Evolutionary conservation across 2,113 vertebrate species (phyloP).

Genomic region (Oncorhynchus nerka): DNA sequence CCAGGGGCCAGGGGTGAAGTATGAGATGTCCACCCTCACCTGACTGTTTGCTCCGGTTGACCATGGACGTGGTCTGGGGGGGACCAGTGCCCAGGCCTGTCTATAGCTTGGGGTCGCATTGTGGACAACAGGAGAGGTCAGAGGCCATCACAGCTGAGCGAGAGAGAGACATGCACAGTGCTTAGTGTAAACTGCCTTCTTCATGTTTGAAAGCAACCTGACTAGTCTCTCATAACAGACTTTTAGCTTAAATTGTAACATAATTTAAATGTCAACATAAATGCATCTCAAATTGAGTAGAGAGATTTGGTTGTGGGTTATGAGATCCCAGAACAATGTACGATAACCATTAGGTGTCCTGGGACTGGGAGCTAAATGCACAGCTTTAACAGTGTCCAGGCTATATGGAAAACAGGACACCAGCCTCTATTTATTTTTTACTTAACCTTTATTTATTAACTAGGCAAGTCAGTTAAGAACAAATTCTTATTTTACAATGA

Average conservation of each 20-base stretch:
- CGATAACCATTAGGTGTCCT: conserved; percentile 27
- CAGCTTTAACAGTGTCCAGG: conserved; percentile 11
- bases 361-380: not conserved
- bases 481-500: too few relatives aligned
- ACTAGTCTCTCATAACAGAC: too few relatives aligned
- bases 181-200: not conserved
- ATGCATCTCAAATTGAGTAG: too few relatives aligned
- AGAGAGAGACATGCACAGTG: not conserved
- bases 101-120: not conserved
- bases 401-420: conserved; percentile 42
- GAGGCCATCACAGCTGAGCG: not conserved
- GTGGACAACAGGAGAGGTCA: not conserved
- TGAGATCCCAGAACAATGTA: not conserved
- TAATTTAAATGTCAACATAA: conserved; percentile 8
- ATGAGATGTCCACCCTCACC: conserved; percentile 8
- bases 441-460: too few relatives aligned
- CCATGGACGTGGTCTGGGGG: conserved; percentile 13
- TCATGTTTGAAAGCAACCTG: not conserved
- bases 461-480: too few relatives aligned
- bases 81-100: not conserved
- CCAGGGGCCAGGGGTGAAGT: not conserved
- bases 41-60: not conserved
- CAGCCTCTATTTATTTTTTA: conserved; percentile 34
- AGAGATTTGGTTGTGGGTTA: too few relatives aligned
- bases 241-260: not conserved